A percentile compares a stretch with the other conserved stretches of the same genome.
Conservation (phyloP, 1,140 invertebrate genomes). For the Atopsyche davidsoni region DNA sequence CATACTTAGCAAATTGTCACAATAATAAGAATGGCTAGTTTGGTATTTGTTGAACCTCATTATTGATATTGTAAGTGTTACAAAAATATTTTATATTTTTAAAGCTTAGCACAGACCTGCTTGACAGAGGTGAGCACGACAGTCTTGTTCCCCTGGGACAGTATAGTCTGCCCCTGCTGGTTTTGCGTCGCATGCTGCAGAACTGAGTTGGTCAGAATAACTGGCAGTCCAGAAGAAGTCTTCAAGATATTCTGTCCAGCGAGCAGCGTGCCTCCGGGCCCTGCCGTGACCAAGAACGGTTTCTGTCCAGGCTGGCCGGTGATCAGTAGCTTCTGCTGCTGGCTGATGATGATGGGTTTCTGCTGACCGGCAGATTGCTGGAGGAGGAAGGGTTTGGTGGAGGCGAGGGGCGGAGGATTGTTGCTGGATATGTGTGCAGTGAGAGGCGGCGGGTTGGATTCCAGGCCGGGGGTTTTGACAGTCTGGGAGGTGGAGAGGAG, state of each 20-base stretch:
- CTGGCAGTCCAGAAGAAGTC: constrained; percentile 34
- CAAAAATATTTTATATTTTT: not conserved
- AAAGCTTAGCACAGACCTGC: too few relatives aligned
- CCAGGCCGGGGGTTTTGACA: constrained; percentile 8
- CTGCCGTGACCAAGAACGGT: constrained; percentile 38
- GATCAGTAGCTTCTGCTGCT: constrained; percentile 39
- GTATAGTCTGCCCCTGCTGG: constrained; percentile 20
- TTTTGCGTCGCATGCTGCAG: constrained; percentile 23
- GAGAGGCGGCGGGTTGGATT: not conserved
- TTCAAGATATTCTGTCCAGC: constrained; percentile 38
- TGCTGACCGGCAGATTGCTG: constrained; percentile 35
- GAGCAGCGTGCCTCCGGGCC: constrained; percentile 22
- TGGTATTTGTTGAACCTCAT: not conserved
- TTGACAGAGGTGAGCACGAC: constrained; percentile 45
- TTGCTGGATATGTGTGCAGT: not conserved
- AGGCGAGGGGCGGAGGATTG: not conserved
- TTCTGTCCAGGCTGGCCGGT: constrained; percentile 39
- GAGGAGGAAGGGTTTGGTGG: constrained; percentile 22
- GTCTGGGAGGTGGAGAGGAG: constrained; percentile 10
- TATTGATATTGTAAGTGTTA: not conserved
- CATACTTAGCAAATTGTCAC: too few relatives aligned
- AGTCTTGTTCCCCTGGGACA: constrained; percentile 41
- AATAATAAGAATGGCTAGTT: not conserved
- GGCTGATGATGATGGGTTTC: constrained; percentile 40
- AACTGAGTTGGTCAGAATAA: constrained; percentile 32